Base-by-base conservation (phyloP, 1,140 invertebrate genomes). In the Halictus rubicundus region DNA sequence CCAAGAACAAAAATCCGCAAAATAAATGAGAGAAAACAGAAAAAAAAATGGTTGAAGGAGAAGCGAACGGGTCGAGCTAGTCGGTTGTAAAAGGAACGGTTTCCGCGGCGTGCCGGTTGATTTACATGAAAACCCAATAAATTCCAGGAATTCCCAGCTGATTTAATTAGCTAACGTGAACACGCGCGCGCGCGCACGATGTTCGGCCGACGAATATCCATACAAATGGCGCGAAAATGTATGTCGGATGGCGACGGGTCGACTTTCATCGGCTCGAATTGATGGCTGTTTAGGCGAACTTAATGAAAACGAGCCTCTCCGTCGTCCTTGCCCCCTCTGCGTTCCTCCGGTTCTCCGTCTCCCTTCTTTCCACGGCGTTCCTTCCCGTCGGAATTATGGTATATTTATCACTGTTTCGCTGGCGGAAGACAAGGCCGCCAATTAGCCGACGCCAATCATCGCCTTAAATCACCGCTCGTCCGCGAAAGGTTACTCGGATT, bases 121-220 rank as follows among this genome's bases (percentile, higher is more conserved):
- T 90, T 89, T 87, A 84, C 88, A 90, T 90, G 85, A 85, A 89
- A 87, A 81, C 72, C 80, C 81, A 82, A 88, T 87, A 87, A 90
- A 88, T 83, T 82, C 69, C 82, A 78, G 77, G 77, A 81, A 88
- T 88, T 86, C 85, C 70, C 66, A 60, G 65, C 64, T 87, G 89
- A 90, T 90, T 90, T 89, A 90, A 90, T 90, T 90, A 89, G 80
- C 54, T 39, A 52, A 54, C 60, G 73, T 77, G 78, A 39, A 65
- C 52, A 75, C 39, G 73, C 59, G 71, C 71, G 39, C 39, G 42
- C 42, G 42, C 42, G 42, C 10, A 14, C 42, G 42, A 46, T 46
- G 64, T 39, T 72, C 49, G 68, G 0, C 21, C 21, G 69, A 49
- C 81, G 80, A 86, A 88, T 84, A 88, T 88, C 75, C 89, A 87